Conservation (phyloP, 2,888 invertebrate species). For the Sinelater perroti region DNA sequence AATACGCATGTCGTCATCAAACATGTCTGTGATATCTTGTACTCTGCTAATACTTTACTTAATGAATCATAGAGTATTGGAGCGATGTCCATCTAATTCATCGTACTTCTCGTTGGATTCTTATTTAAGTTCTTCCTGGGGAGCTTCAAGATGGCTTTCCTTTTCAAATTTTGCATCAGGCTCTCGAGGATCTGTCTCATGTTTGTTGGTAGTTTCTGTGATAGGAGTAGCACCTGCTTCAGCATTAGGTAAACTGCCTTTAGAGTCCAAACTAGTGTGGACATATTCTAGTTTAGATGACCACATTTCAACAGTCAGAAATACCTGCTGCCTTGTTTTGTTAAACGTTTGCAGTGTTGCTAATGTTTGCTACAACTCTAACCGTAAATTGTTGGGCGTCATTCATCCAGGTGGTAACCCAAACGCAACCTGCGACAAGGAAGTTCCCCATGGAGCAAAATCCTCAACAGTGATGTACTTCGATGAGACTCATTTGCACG, state of each 20-base stretch:
- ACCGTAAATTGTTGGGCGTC: slow-evolving; percentile 72
- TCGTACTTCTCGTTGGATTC: no score
- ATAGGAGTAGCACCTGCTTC: slow-evolving; percentile 37
- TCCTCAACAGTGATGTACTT: slow-evolving; percentile 76
- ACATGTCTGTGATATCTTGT: slow-evolving; percentile 39
- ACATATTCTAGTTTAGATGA: slow-evolving; percentile 61
- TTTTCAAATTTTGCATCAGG: slow-evolving; percentile 26
- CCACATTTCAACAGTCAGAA: slow-evolving; percentile 87
- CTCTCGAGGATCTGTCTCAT: no score
- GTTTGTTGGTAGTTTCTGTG: not conserved
- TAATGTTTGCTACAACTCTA: slow-evolving; percentile 80
- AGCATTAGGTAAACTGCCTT: slow-evolving; percentile 56
- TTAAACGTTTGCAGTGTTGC: slow-evolving; percentile 90
- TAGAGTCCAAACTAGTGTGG: slow-evolving; percentile 57
- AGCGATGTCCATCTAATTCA: no score
- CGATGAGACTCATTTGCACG: slow-evolving; percentile 85
- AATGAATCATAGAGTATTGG: slow-evolving; percentile 1
- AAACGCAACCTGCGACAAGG: slow-evolving; percentile 88
- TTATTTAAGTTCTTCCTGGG: no score
- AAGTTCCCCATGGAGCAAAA: slow-evolving; percentile 81
- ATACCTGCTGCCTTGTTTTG: slow-evolving; percentile 89
- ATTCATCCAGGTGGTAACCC: slow-evolving; percentile 93
- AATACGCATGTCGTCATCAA: slow-evolving; percentile 64
- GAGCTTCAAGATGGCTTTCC: no score
- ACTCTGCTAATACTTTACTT: slow-evolving; percentile 21